Conservation (phyloP, 2,113 vertebrate genomes). For the Dasypus novemcinctus region DNA sequence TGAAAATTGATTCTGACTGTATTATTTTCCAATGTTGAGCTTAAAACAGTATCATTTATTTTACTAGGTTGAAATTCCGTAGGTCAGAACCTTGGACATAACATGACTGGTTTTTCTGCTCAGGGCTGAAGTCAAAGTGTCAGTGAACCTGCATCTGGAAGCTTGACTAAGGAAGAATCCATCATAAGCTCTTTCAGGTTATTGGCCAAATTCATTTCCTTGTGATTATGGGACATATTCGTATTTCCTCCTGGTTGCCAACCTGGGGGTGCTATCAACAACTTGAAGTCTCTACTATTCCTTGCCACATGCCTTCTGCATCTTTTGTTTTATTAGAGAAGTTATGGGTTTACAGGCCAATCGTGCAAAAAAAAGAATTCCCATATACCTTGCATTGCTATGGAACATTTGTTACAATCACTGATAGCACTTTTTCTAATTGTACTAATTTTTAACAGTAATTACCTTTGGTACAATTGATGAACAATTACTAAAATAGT, state of each 20-base stretch:
- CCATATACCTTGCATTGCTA: no score
- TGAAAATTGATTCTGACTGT: background rate
- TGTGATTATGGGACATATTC: background rate
- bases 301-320: rapidly evolving
- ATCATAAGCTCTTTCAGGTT: no score
- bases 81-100: background rate
- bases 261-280: no score
- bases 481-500: no score
- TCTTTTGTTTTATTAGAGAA: no score
- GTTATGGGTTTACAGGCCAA: no score
- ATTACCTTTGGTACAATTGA: no score
- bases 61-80: no score
- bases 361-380: no score
- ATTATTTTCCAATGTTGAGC: background rate
- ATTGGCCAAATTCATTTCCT: background rate
- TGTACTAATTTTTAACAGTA: no score
- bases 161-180: background rate
- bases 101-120: background rate
- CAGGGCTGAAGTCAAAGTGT: background rate
- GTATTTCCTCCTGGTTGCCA: background rate
- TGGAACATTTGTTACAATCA: no score
- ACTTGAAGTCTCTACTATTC: background rate
- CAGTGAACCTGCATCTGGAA: rapidly evolving
- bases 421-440: no score
- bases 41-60: background rate